Base-by-base conservation (phyloP, 2,113 vertebrate genomes). In the Pollachius pollachius region DNA sequence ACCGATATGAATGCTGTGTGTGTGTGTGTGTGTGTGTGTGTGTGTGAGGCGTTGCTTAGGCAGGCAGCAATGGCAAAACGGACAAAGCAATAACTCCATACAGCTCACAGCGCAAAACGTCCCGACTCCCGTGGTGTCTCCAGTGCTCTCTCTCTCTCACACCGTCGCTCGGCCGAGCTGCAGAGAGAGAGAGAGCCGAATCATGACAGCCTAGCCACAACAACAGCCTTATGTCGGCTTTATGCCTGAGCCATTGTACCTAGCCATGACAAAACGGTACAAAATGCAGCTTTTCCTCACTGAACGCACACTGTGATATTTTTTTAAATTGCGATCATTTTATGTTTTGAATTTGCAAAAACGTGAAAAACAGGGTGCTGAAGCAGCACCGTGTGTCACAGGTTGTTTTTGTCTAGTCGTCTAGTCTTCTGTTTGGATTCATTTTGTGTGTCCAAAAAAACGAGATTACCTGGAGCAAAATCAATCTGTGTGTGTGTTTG, bases 391-490 rank as follows among this genome's bases (percentile, higher is more conserved):
- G 5, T 41, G 37, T 6, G 6, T 5, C 9, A 41, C 9, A 7
- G 3, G 37, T 1, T 41, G 1, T 67, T 65, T 56, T 34, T 52
- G 63, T 61, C 27, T 59, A 54, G 17, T 54, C 65, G 63, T 61
- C 27, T 59, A 54, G 17, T 54, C 65, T 18, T 71, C 23, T 54
- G 68, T 63, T 41, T 70, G 68, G 19, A 59, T 61, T 18, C 21
- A 7, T 37, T 41, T 27, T 52, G 60, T 63, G 19, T 52, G 37
- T 19, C 52, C 16, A 25, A 30, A 34, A 48, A 34, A 48, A 16
- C 52, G 15, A 62, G 58, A 41, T 48, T 15, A 52, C 54, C 37
- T 67, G 65, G 17, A 18, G 9, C 9, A 13, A 37, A 16, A 68
- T 70, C 37, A 41, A 41, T 41, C 37, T 41, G 58, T 66, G 62